phyloP scores from a whole-genome alignment of 2,797 vertebrate species.

The Pangasius larnaudii region DNA sequence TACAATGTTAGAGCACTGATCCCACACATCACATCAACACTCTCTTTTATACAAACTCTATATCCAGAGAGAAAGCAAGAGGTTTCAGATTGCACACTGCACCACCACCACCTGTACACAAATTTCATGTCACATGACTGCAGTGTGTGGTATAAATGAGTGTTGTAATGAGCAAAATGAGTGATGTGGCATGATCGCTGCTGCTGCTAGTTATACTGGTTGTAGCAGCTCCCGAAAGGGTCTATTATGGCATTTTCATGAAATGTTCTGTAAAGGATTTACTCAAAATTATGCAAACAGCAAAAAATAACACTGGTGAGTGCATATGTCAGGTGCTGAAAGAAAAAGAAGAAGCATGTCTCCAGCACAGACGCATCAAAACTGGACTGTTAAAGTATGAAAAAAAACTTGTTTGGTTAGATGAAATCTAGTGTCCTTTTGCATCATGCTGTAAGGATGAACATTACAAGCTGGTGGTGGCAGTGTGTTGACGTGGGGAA shows the following conservation, averaged over 20 bases:
- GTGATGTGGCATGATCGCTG: not conserved
- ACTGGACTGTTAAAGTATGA: not conserved
- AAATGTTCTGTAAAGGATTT: not conserved
- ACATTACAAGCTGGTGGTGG: not conserved
- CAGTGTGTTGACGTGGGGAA: not conserved
- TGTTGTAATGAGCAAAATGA: not conserved
- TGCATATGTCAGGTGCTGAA: not conserved
- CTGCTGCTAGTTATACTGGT: not conserved
- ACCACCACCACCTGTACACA: not conserved
- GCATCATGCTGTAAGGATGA: not conserved
- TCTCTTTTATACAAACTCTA: not conserved
- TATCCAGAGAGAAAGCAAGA: not conserved
- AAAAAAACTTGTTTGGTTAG: not conserved
- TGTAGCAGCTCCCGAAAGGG: not conserved
- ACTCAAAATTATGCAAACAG: not conserved
- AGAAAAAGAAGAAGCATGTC: not conserved
- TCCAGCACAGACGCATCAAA: not conserved
- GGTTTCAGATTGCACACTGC: not conserved
- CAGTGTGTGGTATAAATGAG: not conserved
- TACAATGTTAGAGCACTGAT: conserved; percentile 30
- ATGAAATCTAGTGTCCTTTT: not conserved
- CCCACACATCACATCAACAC: conserved; percentile 20
- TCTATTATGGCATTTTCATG: not conserved
- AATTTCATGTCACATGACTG: not conserved
- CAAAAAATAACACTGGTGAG: not conserved